Conservation (phyloP, 2,797 vertebrate species). For the Enoplosus armatus region DNA sequence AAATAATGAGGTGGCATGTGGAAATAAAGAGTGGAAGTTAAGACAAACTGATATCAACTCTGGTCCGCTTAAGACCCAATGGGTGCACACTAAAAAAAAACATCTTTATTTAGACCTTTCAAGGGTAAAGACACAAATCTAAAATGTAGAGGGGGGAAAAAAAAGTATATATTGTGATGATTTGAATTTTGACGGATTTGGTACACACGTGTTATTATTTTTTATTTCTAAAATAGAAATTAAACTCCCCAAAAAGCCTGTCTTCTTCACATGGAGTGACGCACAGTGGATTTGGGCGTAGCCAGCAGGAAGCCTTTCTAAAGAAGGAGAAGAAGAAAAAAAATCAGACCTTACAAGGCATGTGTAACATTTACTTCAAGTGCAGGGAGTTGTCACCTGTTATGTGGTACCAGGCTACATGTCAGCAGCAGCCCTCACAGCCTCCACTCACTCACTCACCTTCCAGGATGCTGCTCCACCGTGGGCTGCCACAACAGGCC, state of each 20-base stretch:
- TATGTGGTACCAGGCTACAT: constrained; percentile 66
- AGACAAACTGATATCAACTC: constrained; percentile 67
- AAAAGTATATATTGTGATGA: constrained; percentile 37
- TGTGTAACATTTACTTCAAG: constrained; percentile 72
- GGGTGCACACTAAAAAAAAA: constrained; percentile 43
- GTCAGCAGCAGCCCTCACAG: constrained; percentile 50
- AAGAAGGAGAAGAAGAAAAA: constrained; percentile 40
- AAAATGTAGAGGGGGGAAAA: too few relatives aligned
- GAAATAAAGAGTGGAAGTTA: constrained; percentile 66
- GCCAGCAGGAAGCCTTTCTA: constrained; percentile 60
- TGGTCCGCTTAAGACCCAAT: constrained; percentile 58
- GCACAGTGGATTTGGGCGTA: constrained; percentile 54
- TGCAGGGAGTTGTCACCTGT: constrained; percentile 82
- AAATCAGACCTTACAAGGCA: constrained; percentile 67
- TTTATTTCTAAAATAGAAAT: constrained; percentile 51
- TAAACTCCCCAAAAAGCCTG: constrained; percentile 28
- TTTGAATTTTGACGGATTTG: constrained; percentile 62
- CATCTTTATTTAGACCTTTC: constrained; percentile 66
- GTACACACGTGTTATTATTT: constrained; percentile 24
- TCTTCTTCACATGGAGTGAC: constrained; percentile 12
- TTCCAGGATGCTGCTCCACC: constrained; percentile 49
- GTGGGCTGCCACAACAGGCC: constrained; percentile 44
- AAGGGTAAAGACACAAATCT: constrained; percentile 23
- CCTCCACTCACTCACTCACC: constrained; percentile 51
- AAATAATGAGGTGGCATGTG: constrained; percentile 78